Evolutionary conservation across 2,888 invertebrate species (phyloP), one percentile per base, ranked within the genome.

Genomic region (Eremobia ochroleuca): DNA sequence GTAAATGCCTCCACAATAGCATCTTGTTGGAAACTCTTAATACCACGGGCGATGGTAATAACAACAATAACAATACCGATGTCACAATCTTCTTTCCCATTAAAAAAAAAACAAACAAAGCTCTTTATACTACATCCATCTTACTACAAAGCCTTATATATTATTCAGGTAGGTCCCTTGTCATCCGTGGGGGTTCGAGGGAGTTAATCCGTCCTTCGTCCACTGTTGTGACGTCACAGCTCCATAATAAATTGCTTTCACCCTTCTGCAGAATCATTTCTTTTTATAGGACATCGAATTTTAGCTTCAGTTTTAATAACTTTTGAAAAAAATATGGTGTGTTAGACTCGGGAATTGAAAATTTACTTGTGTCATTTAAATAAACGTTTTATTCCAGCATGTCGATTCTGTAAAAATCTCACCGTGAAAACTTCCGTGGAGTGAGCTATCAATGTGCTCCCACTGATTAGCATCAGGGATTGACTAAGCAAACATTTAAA

Each of bases 211-310:
- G 37, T 28, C 28, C 11, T 18, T 11, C 21, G 4, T 68, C 25
- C 25, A 61, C 37, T 61, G 76, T 70, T 66, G 65, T 69, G 81
- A 73, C 67, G 69, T 31, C 68, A 65, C 15, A 82, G 31, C 31
- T 59, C 43, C 40, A 15, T 65, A 70, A 31, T 76, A 68, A 76
- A 82, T 82, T 66, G 58, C 75, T 65, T 75, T 73, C 25, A 68
- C 15, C 69, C 9, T 82, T 75, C 13, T 65, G 65, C 52, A 61
- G 82, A 61, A 82, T 70, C 46, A 70, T 69, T 75, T 65, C 68
- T 65, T 65, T 75, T 82, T 68, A 82, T 25, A 62, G 18, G 34
- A 68, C 49, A 52, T 82, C n/a, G 49, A 18, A 43, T 64, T 81
- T 52, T 37, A 62, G 34, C 62, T 68, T 43, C 0, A 69, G 21